Evolutionary conservation across 2,888 invertebrate species (phyloP).

Genomic region (Stramonita haemastoma): DNA sequence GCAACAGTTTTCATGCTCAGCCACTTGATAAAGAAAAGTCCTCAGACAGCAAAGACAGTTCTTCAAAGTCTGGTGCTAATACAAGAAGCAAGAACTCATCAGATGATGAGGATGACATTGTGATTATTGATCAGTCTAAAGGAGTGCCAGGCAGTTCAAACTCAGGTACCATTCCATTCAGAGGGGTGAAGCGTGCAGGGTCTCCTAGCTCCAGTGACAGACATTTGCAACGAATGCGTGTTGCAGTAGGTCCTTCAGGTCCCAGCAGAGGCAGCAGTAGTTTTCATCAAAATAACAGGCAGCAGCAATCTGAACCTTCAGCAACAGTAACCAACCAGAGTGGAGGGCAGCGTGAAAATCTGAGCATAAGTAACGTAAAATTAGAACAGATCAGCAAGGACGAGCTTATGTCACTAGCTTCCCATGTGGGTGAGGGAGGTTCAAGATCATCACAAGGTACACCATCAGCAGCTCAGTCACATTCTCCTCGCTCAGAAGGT

Average conservation of each 20-base stretch:
- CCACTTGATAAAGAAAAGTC: conserved; percentile 45
- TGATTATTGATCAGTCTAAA: conserved; percentile 39
- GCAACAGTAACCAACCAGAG: conserved; percentile 39
- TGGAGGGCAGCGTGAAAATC: background rate
- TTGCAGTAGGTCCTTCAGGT: background rate
- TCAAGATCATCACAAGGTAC: background rate
- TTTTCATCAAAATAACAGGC: conserved; percentile 27
- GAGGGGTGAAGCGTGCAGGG: conserved; percentile 33
- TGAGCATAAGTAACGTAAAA: conserved; percentile 30
- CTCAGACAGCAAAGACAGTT: background rate
- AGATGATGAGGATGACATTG: conserved; percentile 39
- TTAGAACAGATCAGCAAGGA: conserved; percentile 39
- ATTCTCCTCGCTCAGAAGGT: conserved; percentile 20
- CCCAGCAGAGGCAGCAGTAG: background rate
- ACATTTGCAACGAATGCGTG: conserved; percentile 5
- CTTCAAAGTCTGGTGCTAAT: conserved; percentile 16
- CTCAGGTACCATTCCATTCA: conserved; percentile 37
- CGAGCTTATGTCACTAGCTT: conserved; percentile 31
- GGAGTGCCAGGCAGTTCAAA: conserved; percentile 42
- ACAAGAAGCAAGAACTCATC: background rate
- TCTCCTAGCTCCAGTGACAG: conserved; percentile 27
- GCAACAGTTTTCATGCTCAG: conserved; percentile 54
- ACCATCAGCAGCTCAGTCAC: background rate
- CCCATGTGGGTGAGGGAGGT: conserved; percentile 34
- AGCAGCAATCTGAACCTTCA: conserved; percentile 30